These are phyloP conservation scores for Steinernema carpocapsae DNA, from an alignment of 2,888 invertebrate species.

Conservation along the genomic window DNA sequence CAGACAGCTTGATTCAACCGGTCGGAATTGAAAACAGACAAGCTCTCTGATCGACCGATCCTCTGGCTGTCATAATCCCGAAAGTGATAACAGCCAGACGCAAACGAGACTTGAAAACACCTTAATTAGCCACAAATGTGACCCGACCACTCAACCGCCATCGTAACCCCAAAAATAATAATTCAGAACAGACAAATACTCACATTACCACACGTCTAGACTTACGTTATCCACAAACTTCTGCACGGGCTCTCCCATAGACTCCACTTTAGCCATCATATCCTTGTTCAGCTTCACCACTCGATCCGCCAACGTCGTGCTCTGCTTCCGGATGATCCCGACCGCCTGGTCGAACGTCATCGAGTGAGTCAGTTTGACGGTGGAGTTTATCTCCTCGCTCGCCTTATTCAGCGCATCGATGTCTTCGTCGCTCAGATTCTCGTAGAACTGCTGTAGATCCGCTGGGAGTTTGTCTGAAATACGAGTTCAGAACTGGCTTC, in stretches of 20 bases:
- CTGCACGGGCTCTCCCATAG: neutral
- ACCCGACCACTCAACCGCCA: no score
- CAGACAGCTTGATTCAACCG: no score
- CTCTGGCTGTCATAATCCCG: no score
- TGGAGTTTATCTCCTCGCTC: neutral
- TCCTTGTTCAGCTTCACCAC: neutral
- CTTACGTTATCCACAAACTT: slow-evolving; percentile 15
- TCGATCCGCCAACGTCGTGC: neutral
- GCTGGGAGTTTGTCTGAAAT: slow-evolving; percentile 12
- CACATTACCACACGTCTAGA: neutral
- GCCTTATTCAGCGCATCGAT: slow-evolving; percentile 5
- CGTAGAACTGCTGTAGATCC: slow-evolving; percentile 8
- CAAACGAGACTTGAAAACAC: no score
- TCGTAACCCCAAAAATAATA: no score
- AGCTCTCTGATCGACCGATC: no score
- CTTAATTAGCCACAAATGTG: no score
- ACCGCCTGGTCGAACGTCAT: slow-evolving; percentile 4
- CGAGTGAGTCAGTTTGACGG: neutral
- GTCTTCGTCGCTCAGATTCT: slow-evolving; percentile 8
- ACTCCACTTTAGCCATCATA: neutral
- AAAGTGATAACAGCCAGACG: no score
- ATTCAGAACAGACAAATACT: no score
- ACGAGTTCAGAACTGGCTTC: neutral
- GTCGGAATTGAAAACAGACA: no score
- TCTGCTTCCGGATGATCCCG: neutral